A percentile compares a stretch with the other conserved stretches of the same genome.
phyloP scores from a whole-genome alignment of 2,113 vertebrate genomes.

The Proterorhinus semilunaris region DNA sequence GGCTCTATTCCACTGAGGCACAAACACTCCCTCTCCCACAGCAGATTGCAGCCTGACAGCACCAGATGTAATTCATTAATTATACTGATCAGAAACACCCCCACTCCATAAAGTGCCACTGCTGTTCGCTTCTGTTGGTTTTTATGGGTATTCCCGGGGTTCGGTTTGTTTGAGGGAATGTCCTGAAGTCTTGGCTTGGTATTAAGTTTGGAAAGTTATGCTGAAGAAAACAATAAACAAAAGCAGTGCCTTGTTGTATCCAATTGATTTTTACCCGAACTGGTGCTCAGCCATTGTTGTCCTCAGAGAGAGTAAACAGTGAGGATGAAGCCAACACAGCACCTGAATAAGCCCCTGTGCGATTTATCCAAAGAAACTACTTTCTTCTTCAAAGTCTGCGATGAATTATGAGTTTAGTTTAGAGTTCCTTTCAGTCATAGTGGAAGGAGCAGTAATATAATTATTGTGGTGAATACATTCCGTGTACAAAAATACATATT shows the following conservation, averaged over 20 bases:
- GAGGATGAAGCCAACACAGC: background rate
- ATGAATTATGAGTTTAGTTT: background rate
- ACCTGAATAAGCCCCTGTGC: background rate
- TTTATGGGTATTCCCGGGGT: slow-evolving; percentile 42
- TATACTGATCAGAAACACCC: slow-evolving; percentile 71
- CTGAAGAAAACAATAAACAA: background rate
- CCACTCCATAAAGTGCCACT: slow-evolving; percentile 55
- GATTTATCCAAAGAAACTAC: background rate
- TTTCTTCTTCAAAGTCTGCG: background rate
- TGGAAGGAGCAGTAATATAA: background rate
- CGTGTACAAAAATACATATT: no score
- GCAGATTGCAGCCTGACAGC: slow-evolving; percentile 79
- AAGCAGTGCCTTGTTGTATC: background rate
- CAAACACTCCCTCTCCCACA: slow-evolving; percentile 72
- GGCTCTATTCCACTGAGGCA: slow-evolving; percentile 69
- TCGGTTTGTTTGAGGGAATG: slow-evolving; percentile 13
- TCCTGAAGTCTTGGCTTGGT: slow-evolving; percentile 22
- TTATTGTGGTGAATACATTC: background rate
- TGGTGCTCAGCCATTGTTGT: slow-evolving; percentile 4
- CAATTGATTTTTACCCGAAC: slow-evolving; percentile 4
- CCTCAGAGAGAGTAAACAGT: slow-evolving; percentile 8
- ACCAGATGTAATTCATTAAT: slow-evolving; percentile 81
- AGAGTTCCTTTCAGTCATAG: background rate
- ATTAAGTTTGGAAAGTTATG: slow-evolving; percentile 22
- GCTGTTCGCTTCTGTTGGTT: slow-evolving; percentile 63